Percentiles rank a stretch among this genome's conserved stretches.
Evolutionary conservation across 2,888 invertebrate species (phyloP).

Genomic region (Sarcophaga subvicina): DNA sequence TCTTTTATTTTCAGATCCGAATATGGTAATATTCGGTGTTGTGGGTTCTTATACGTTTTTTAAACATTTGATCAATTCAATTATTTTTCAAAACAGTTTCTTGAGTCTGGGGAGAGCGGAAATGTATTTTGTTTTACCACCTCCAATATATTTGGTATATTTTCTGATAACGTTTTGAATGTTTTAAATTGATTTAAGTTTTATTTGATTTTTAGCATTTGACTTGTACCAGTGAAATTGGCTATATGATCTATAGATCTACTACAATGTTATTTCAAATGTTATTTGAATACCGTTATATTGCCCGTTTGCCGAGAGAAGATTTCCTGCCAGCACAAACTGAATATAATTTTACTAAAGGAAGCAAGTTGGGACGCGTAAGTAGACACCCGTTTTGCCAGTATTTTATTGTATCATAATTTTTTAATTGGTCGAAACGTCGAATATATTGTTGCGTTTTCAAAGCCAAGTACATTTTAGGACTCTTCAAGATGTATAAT

Average conservation of each 20-base stretch:
- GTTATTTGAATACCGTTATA: slow-evolving; percentile 85
- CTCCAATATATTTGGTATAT: slow-evolving; percentile 85
- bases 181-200: not conserved
- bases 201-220: slow-evolving; percentile 83
- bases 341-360: slow-evolving; percentile 73
- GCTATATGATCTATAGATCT: slow-evolving; percentile 83
- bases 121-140: slow-evolving; percentile 85
- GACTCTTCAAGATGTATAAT: no score
- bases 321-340: slow-evolving; percentile 86
- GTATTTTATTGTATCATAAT: not conserved
- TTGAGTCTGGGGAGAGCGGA: slow-evolving; percentile 85
- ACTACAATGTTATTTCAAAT: slow-evolving; percentile 86
- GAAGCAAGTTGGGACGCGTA: slow-evolving; percentile 76
- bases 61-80: slow-evolving; percentile 84
- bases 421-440: no score
- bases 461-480: no score
- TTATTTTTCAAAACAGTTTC: slow-evolving; percentile 84
- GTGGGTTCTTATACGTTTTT: slow-evolving; percentile 83
- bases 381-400: slow-evolving; percentile 21
- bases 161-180: not conserved
- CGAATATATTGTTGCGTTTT: no score
- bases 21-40: slow-evolving; percentile 85
- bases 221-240: slow-evolving; percentile 83
- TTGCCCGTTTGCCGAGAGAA: slow-evolving; percentile 85
- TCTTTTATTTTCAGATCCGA: slow-evolving; percentile 82